Conservation (phyloP, 2,797 vertebrate genomes). For the Loris lydekkerianus region DNA sequence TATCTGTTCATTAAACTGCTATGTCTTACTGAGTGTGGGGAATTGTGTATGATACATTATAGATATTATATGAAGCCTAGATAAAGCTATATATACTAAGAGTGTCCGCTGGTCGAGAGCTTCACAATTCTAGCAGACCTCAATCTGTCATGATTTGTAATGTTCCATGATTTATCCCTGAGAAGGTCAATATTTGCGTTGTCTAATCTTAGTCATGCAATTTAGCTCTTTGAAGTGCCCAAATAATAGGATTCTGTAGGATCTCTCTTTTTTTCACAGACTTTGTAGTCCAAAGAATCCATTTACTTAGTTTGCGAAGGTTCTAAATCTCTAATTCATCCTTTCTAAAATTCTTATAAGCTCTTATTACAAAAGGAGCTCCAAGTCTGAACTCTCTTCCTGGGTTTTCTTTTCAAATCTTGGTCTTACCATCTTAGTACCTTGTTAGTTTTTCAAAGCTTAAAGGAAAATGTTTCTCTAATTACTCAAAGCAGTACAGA, state of each 20-base stretch:
- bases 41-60: neutral
- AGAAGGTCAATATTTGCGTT: neutral
- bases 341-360: neutral
- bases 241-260: neutral
- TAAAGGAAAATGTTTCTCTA: neutral
- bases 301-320: neutral
- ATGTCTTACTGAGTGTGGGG: neutral
- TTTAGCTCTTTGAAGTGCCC: neutral
- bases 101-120: neutral
- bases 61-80: neutral
- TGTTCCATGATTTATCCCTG: neutral
- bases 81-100: neutral
- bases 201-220: neutral
- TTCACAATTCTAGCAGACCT: conserved; percentile 15
- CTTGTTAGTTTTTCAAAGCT: neutral
- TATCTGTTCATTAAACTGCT: neutral
- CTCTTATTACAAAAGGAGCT: neutral
- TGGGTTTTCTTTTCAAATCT: neutral
- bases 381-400: neutral
- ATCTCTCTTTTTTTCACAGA: neutral
- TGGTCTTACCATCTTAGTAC: neutral
- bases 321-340: neutral
- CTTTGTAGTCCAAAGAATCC: neutral
- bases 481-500: neutral
- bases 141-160: neutral